Evolutionary conservation across 2,888 invertebrate genomes (phyloP).

Genomic region (Aphodius granarius): DNA sequence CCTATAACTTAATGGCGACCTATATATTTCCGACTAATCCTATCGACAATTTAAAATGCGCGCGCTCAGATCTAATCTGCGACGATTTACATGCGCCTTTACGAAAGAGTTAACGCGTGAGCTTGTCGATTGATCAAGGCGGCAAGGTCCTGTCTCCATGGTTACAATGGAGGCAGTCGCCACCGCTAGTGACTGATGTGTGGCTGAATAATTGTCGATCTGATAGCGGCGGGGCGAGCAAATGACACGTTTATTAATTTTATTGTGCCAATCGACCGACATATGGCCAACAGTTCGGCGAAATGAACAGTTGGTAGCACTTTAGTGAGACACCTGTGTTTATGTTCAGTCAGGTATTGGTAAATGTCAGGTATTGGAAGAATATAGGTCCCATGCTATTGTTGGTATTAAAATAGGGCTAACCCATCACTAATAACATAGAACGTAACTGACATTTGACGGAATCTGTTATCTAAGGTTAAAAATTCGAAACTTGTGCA

Average conservation of each 20-base stretch:
- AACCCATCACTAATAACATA: too few species aligned
- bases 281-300: background rate
- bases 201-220: background rate
- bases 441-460: too few species aligned
- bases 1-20: background rate
- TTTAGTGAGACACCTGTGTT: background rate
- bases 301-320: background rate
- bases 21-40: background rate
- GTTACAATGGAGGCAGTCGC: background rate
- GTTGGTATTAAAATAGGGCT: too few species aligned
- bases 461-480: too few species aligned
- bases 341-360: background rate
- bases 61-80: background rate
- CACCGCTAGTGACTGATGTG: background rate
- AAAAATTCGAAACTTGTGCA: too few species aligned
- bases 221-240: background rate
- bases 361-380: background rate
- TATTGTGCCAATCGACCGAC: background rate
- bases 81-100: background rate
- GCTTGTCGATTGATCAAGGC: background rate
- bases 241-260: background rate
- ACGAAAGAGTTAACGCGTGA: background rate
- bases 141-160: background rate
- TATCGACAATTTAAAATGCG: background rate
- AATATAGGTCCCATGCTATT: too few species aligned